Evolutionary conservation across 2,888 invertebrate species (phyloP), one percentile per base, ranked within the genome.

Genomic region (Noctua pronuba): DNA sequence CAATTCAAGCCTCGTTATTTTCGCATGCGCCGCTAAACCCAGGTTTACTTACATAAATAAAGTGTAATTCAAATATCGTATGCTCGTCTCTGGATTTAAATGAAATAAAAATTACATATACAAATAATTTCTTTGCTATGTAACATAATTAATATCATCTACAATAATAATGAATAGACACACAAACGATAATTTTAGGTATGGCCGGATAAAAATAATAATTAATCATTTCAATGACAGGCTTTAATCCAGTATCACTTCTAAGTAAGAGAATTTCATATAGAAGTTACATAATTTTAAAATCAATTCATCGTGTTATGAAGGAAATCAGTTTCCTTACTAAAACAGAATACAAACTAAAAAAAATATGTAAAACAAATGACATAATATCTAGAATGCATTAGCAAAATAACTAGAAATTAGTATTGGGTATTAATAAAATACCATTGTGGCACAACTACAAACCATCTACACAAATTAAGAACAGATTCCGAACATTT

Each of bases 161-260:
- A 75, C n/a, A 69, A 55, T 67, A 67, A 75, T 38, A 71, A 46
- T 24, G 55, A 62, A 72, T 41, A 77, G 68, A 76, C 58, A 78
- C 66, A 82, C 72, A 73, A 71, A 82, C 72, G 72, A 78, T 71
- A 83, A 67, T 75, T 80, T 74, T 82, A 81, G 79, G 80, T 74
- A 65, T 72, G 73, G 77, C 82, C 83, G 82, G 83, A 84, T 24
- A 83, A 84, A 89, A 93, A 91, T 89, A 90, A 88, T 86, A 86
- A 85, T 87, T 90, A 86, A 88, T 87, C 82, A 88, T 87, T 92
- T 93, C 92, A 93, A 93, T 94, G 93, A 93, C 92, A 94, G 93
- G 92, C 90, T 96, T 96, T 96, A 95, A 96, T 96, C 93, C 95
- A 95, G 93, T 95, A 95, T 95, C 95, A 94, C 94, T 93, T 94